These are phyloP conservation scores for Falco naumanni DNA, from an alignment of 2,797 vertebrate genomes.

Conservation along the genomic window DNA sequence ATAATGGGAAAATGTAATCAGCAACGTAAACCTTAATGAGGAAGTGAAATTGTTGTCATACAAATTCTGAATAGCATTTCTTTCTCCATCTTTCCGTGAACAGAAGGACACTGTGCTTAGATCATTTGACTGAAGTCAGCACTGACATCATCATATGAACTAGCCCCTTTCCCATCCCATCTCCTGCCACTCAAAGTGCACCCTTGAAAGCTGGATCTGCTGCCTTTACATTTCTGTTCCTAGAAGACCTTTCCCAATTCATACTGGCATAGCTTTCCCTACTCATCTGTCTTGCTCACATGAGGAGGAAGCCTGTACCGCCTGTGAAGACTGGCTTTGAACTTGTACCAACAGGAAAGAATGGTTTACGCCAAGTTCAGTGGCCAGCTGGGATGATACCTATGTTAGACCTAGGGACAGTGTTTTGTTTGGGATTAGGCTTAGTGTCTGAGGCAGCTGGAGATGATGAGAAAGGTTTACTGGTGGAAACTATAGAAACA, in stretches of 20 bases:
- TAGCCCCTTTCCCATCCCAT: background rate
- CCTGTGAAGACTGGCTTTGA: background rate
- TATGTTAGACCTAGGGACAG: background rate
- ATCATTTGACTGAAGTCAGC: background rate
- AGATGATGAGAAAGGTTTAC: background rate
- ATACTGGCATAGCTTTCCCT: background rate
- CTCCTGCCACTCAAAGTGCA: background rate
- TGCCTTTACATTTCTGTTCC: background rate
- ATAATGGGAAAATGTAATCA: slow-evolving; percentile 6
- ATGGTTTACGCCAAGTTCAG: fast-evolving
- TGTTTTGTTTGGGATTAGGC: background rate
- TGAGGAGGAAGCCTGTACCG: background rate
- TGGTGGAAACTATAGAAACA: background rate
- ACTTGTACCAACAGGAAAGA: background rate
- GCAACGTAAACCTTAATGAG: background rate
- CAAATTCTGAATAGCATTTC: background rate
- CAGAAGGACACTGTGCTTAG: background rate
- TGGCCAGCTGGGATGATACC: background rate
- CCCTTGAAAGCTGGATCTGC: background rate
- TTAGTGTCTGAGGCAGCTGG: background rate
- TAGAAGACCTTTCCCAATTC: background rate
- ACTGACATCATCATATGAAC: background rate
- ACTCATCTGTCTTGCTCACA: background rate
- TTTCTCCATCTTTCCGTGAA: background rate
- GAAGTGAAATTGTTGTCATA: slow-evolving; percentile 24